A percentile compares a stretch with the other conserved stretches of the same genome.
Conservation (phyloP, 2,797 vertebrate genomes). For the Salmo trutta region DNA sequence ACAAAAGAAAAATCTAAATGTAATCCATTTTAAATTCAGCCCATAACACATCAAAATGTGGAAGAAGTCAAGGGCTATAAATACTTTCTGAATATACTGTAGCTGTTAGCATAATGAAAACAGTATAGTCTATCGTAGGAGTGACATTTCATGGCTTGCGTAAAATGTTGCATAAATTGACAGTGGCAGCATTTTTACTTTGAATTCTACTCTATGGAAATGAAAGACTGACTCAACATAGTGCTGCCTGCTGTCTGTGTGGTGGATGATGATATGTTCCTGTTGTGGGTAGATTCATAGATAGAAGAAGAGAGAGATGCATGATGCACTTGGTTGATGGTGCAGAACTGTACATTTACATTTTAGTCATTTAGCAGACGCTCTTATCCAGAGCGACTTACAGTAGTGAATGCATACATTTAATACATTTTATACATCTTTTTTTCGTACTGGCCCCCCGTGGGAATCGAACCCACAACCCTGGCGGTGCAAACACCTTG, state of each 20-base stretch:
- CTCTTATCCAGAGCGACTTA: too few relatives aligned
- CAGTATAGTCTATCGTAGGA: constrained; percentile 3
- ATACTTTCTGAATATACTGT: too few relatives aligned
- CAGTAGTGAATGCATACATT: too few relatives aligned
- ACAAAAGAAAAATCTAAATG: too few relatives aligned
- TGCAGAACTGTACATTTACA: constrained; percentile 14
- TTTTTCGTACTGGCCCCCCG: too few relatives aligned
- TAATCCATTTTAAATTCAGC: too few relatives aligned
- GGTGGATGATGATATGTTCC: constrained; percentile 63
- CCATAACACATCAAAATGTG: too few relatives aligned
- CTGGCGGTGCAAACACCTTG: too few relatives aligned
- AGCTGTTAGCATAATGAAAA: not conserved
- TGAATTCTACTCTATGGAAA: constrained; percentile 24
- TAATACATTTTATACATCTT: too few relatives aligned
- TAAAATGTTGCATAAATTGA: constrained; percentile 36
- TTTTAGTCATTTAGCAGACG: too few relatives aligned
- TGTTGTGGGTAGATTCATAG: constrained; percentile 50
- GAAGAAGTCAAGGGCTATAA: too few relatives aligned
- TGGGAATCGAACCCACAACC: too few relatives aligned
- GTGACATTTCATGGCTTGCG: constrained; percentile 26
- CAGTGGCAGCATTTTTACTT: constrained; percentile 40
- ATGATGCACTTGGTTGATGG: constrained; percentile 35
- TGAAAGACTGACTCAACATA: constrained; percentile 30
- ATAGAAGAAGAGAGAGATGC: constrained; percentile 8
- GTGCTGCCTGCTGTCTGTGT: constrained; percentile 16